phyloP scores from a whole-genome alignment of 2,113 vertebrate species.

The Cyprinus carpio region DNA sequence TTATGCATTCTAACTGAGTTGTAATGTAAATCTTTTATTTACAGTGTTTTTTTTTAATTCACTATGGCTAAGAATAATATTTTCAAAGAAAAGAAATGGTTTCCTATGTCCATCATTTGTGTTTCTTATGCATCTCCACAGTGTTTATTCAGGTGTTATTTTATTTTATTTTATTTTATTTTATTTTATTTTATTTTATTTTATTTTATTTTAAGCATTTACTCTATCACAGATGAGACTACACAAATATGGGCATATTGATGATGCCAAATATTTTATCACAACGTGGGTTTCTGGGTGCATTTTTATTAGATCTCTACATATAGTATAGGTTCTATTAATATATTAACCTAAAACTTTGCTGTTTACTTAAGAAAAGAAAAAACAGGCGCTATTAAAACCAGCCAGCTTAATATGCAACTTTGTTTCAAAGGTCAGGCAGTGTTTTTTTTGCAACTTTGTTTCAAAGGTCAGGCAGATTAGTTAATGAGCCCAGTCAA shows the following conservation, averaged over 20 bases:
- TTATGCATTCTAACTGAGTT: neutral
- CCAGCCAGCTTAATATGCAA: neutral
- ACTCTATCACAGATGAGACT: neutral
- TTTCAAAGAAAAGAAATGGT: neutral
- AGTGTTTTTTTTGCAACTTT: no score
- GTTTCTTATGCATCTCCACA: neutral
- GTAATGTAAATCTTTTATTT: neutral
- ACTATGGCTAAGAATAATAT: neutral
- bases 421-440: neutral
- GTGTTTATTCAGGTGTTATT: slow-evolving; percentile 17
- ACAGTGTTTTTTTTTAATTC: neutral
- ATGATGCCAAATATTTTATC: neutral
- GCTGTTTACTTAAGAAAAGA: slow-evolving; percentile 1
- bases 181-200: no score
- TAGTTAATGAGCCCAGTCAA: slow-evolving; percentile 1
- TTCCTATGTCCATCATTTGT: neutral
- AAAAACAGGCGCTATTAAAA: neutral
- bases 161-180: no score
- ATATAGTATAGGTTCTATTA: neutral
- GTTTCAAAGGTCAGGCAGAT: slow-evolving; percentile 3
- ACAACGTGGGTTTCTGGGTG: neutral
- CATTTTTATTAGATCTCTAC: neutral
- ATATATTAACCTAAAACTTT: neutral
- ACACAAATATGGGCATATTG: neutral
- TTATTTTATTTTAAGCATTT: neutral